A percentile compares a stretch with the other conserved stretches of the same genome.
phyloP scores from a whole-genome alignment of 2,113 vertebrate genomes.

The Chaetodon trifascialis region DNA sequence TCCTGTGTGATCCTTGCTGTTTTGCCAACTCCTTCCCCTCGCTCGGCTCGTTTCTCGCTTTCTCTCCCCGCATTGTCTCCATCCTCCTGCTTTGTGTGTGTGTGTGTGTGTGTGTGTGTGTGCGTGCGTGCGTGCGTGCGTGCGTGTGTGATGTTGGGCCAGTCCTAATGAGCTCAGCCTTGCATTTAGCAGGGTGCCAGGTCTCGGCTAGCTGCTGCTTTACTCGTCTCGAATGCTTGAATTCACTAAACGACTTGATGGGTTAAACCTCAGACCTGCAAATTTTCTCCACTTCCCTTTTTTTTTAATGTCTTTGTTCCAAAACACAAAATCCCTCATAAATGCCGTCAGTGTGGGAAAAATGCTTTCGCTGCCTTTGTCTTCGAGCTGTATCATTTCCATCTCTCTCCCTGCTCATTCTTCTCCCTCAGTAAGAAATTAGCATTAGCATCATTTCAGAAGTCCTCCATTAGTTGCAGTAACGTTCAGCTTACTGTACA shows the following conservation, averaged over 20 bases:
- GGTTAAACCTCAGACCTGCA: conserved; percentile 47
- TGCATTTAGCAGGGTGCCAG: conserved; percentile 73
- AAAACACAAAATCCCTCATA: conserved; percentile 11
- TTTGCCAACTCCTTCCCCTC: conserved; percentile 57
- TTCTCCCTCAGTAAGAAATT: not conserved
- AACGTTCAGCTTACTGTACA: not conserved
- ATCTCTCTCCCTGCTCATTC: not conserved
- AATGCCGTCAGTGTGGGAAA: conserved; percentile 13
- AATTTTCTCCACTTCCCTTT: conserved; percentile 22
- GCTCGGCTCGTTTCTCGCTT: conserved; percentile 54
- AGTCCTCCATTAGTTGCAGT: not conserved
- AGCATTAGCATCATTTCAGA: no score
- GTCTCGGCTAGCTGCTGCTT: conserved; percentile 53
- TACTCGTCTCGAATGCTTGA: conserved; percentile 48
- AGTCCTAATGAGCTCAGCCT: conserved; percentile 80
- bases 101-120: conserved; percentile 60
- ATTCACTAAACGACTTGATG: conserved; percentile 22
- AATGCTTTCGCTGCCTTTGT: conserved; percentile 28
- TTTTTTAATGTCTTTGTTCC: conserved; percentile 5
- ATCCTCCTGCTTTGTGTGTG: conserved; percentile 44
- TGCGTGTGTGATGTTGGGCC: conserved; percentile 65
- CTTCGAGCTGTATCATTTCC: conserved; percentile 11
- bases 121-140: conserved; percentile 43
- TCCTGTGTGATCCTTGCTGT: conserved; percentile 69
- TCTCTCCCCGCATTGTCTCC: conserved; percentile 60